phyloP scores from a whole-genome alignment of 1,140 invertebrate species.

The Bombus impatiens region DNA sequence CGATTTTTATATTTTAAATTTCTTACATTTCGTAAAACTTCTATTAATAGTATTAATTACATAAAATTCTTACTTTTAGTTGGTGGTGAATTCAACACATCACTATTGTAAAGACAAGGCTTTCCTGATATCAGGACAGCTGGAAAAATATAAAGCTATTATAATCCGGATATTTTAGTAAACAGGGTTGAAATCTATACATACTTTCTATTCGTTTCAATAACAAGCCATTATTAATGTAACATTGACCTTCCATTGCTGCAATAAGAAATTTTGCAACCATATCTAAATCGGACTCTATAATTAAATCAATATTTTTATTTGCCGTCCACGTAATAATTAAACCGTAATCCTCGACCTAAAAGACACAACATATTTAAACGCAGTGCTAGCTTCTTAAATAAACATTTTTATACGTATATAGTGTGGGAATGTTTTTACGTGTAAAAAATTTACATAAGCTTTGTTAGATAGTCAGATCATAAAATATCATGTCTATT shows the following conservation, averaged over 20 bases:
- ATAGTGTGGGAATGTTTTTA: too few relatives aligned
- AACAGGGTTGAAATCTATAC: conserved; percentile 76
- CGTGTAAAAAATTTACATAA: neutral
- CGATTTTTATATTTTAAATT: too few relatives aligned
- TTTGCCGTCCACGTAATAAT: conserved; percentile 86
- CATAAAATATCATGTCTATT: too few relatives aligned
- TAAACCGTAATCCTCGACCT: conserved; percentile 87
- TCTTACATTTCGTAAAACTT: neutral
- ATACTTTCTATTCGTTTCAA: conserved; percentile 87
- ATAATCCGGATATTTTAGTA: neutral
- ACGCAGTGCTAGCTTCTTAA: neutral
- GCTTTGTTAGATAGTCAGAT: neutral
- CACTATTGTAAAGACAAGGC: conserved; percentile 78
- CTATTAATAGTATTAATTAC: neutral
- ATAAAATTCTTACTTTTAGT: conserved; percentile 71
- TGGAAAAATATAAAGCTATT: conserved; percentile 68
- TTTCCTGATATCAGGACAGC: conserved; percentile 83
- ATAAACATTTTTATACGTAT: neutral
- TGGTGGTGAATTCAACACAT: conserved; percentile 67
- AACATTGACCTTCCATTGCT: conserved; percentile 83
- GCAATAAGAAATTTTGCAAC: conserved; percentile 84
- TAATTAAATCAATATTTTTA: conserved; percentile 84
- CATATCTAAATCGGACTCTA: conserved; percentile 86
- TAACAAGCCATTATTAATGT: conserved; percentile 86
- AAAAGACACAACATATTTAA: conserved; percentile 51